Evolutionary conservation across 30 jellyfish, hydroid and myxozoan species (phyloP).

Genomic region (Mastigias papua): DNA sequence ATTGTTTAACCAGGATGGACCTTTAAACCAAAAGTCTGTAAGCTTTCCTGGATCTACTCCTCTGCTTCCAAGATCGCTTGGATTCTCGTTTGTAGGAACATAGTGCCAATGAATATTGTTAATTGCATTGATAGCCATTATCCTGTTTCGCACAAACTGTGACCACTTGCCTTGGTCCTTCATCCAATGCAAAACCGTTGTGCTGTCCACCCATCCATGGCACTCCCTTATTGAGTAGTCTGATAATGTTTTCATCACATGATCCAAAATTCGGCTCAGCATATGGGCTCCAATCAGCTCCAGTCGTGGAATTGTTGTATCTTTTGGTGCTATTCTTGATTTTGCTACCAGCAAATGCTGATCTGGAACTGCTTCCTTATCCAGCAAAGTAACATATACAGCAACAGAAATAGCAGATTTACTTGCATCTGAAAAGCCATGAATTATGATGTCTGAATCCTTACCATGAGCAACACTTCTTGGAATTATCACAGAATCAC

Average conservation of each 20-base stretch:
- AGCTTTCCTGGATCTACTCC: conserved; percentile 12
- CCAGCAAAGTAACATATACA: conserved; percentile 13
- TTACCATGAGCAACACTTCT: conserved; percentile 49
- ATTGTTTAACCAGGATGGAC: conserved; percentile 48
- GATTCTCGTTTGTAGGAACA: conserved; percentile 58
- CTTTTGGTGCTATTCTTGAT: conserved; percentile 52
- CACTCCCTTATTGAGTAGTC: not conserved
- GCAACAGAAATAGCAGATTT: conserved; percentile 45
- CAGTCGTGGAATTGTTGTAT: conserved; percentile 64
- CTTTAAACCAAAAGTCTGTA: conserved; percentile 26
- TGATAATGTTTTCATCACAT: conserved; percentile 19
- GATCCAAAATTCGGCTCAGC: conserved; percentile 40
- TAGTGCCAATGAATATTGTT: conserved; percentile 30
- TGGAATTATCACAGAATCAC: conserved; percentile 24
- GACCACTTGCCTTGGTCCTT: conserved; percentile 30
- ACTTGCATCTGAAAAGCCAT: conserved; percentile 60
- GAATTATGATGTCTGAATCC: conserved; percentile 40
- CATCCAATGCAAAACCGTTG: conserved; percentile 69
- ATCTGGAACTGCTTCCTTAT: conserved; percentile 12
- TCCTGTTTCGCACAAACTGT: conserved; percentile 39
- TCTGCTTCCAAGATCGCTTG: conserved; percentile 46
- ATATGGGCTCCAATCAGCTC: conserved; percentile 75
- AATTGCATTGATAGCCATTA: conserved; percentile 12
- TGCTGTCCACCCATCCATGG: conserved; percentile 73
- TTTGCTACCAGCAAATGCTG: conserved; percentile 64